Evolutionary conservation across 2,113 vertebrate species (phyloP).

Genomic region (Actenoides hombroni): DNA sequence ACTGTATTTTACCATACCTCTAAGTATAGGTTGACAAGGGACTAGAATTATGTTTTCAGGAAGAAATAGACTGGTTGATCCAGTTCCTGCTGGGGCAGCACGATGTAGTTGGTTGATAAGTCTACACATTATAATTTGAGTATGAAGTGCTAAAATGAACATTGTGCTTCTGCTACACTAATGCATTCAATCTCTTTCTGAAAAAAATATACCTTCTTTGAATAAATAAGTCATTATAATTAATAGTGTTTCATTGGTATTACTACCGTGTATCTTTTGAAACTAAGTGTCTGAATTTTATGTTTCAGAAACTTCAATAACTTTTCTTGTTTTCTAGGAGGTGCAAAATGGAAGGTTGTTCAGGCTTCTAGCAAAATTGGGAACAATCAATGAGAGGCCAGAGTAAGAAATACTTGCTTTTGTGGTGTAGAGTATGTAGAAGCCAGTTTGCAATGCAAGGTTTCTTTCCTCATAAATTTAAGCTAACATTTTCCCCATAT

Average conservation of each 20-base stretch:
- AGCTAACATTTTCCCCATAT: background rate
- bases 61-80: background rate
- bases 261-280: background rate
- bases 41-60: background rate
- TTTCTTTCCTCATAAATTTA: background rate
- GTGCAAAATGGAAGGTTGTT: slow-evolving; percentile 98
- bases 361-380: slow-evolving; percentile 95
- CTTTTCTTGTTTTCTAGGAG: slow-evolving; percentile 82
- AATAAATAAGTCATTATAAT: background rate
- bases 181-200: background rate
- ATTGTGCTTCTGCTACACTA: background rate
- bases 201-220: background rate
- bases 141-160: background rate
- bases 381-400: slow-evolving; percentile 98
- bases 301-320: background rate
- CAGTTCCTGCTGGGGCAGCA: background rate
- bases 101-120: background rate
- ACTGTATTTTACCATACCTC: background rate
- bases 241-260: background rate
- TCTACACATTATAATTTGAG: background rate
- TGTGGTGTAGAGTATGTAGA: slow-evolving; percentile 5
- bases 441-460: background rate
- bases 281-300: background rate
- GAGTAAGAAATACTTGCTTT: slow-evolving; percentile 85
- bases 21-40: background rate